Conservation (phyloP, 2,113 vertebrate genomes). For the Leptosomus discolor region DNA sequence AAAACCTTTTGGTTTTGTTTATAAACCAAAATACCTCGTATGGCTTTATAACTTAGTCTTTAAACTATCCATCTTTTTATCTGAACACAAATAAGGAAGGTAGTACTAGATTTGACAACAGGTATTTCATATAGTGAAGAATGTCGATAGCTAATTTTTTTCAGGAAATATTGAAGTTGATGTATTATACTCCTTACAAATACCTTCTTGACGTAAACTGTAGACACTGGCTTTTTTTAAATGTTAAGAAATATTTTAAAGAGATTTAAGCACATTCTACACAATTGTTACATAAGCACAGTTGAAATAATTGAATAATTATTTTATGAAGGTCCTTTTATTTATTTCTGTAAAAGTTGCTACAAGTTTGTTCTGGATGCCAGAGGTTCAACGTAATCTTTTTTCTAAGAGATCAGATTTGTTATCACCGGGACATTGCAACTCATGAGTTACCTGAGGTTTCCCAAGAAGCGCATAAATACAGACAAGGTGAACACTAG, state of each 20-base stretch:
- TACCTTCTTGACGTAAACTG: neutral
- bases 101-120: neutral
- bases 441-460: neutral
- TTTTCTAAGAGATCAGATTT: neutral
- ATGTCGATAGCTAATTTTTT: neutral
- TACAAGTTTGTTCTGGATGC: neutral
- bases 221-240: neutral
- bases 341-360: neutral
- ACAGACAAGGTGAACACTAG: neutral
- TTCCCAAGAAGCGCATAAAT: neutral
- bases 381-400: neutral
- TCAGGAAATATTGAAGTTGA: neutral
- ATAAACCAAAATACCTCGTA: neutral
- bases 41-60: neutral
- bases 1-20: neutral
- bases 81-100: neutral
- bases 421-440: neutral
- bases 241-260: neutral
- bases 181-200: neutral
- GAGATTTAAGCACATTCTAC: neutral
- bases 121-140: neutral
- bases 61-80: neutral
- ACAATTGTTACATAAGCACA: neutral
- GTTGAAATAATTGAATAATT: neutral
- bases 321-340: neutral